A percentile compares a stretch with the other conserved stretches of the same genome.
Conservation (phyloP, 2,113 vertebrate species). For the Amphiprion percula region DNA sequence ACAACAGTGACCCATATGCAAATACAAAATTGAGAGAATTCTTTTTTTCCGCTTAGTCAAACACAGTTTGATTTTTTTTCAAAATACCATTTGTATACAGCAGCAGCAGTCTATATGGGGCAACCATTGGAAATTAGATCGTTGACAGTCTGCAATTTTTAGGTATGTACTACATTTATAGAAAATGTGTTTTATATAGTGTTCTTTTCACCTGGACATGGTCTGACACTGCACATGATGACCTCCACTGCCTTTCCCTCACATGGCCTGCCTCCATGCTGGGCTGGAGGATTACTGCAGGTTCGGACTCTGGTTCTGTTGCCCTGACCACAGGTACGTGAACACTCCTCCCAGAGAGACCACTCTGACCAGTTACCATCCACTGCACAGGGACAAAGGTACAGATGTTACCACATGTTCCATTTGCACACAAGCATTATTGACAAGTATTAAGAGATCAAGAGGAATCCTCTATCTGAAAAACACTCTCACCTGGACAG, state of each 20-base stretch:
- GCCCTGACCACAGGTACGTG: constrained; percentile 92
- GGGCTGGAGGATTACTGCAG: constrained; percentile 89
- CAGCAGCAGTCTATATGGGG: no score
- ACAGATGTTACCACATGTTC: background rate
- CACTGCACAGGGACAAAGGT: constrained; percentile 80
- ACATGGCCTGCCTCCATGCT: constrained; percentile 89
- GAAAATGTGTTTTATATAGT: background rate
- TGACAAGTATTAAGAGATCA: background rate
- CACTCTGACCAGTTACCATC: constrained; percentile 95
- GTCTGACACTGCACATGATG: constrained; percentile 89
- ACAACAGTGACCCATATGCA: no score
- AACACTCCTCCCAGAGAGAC: constrained; percentile 95
- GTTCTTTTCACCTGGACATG: constrained; percentile 91
- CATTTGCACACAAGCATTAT: background rate
- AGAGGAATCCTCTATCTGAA: background rate
- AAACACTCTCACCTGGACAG: constrained; percentile 88
- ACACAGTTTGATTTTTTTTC: background rate
- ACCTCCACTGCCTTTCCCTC: constrained; percentile 88
- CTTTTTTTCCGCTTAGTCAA: no score
- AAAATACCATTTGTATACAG: background rate
- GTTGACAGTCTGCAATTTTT: background rate
- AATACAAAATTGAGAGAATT: background rate
- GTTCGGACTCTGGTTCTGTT: constrained; percentile 91
- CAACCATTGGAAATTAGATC: background rate
- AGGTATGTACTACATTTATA: background rate